These are phyloP conservation scores for Aethina tumida DNA, from an alignment of 1,140 invertebrate species.

Conservation along the genomic window DNA sequence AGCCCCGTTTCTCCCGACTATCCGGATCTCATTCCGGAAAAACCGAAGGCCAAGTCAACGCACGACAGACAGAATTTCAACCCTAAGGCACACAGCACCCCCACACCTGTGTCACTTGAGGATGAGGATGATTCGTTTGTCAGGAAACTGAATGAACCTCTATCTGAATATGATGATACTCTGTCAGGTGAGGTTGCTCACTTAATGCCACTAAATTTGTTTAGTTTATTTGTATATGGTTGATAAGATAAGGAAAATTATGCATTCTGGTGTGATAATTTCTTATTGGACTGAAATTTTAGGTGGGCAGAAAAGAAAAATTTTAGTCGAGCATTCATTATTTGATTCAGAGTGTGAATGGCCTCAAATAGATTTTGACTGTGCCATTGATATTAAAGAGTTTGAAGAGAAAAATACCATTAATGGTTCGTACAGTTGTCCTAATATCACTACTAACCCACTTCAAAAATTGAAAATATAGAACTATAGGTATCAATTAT, in stretches of 20 bases:
- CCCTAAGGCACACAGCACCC: conserved; percentile 26
- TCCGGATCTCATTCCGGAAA: conserved; percentile 34
- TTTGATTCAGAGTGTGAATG: too few species aligned
- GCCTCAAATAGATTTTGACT: too few species aligned
- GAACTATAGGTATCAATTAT: too few species aligned
- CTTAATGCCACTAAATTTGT: conserved; percentile 2
- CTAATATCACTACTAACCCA: too few species aligned
- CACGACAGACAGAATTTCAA: conserved; percentile 24
- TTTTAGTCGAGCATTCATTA: background rate
- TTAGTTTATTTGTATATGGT: background rate
- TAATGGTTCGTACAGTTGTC: too few species aligned
- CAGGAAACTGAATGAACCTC: conserved; percentile 21
- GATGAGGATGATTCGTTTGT: conserved; percentile 20
- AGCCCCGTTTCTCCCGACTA: conserved; percentile 28
- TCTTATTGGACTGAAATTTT: background rate
- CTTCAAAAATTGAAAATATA: too few species aligned
- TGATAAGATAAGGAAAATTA: background rate
- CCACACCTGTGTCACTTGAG: too few species aligned
- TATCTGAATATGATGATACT: conserved; percentile 23
- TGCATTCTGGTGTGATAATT: background rate
- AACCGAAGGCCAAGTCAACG: conserved; percentile 21
- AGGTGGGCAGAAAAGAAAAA: background rate
- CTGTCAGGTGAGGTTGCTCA: conserved; percentile 21
- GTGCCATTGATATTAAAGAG: too few species aligned
- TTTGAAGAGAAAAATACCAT: too few species aligned